phyloP scores from a whole-genome alignment of 2,888 invertebrate species.

The Hypercompe scribonia region DNA sequence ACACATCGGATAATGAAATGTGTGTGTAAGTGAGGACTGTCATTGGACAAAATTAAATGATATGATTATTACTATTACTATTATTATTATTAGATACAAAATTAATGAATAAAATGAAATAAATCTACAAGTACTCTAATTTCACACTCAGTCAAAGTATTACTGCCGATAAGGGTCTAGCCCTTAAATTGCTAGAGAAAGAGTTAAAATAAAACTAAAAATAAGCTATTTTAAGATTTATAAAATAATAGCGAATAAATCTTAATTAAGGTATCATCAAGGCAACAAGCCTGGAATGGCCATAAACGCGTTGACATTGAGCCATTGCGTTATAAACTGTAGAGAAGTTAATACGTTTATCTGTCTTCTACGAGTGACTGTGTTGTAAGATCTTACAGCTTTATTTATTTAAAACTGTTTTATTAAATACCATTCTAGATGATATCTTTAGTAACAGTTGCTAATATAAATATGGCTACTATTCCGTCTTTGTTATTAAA shows the following conservation, averaged over 20 bases:
- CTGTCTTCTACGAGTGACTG: slow-evolving; percentile 47
- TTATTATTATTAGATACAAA: too few relatives aligned
- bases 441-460: slow-evolving; percentile 1
- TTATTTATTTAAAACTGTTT: slow-evolving; percentile 35
- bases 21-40: not conserved
- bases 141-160: not conserved
- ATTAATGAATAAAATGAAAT: too few relatives aligned
- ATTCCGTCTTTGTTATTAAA: not conserved
- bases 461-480: slow-evolving; percentile 16
- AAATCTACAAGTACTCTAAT: not conserved
- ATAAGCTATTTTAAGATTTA: slow-evolving; percentile 24
- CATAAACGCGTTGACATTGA: slow-evolving; percentile 53
- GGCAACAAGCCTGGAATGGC: slow-evolving; percentile 23
- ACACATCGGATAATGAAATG: not conserved
- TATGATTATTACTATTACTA: too few relatives aligned
- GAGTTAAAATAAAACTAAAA: not conserved
- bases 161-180: too few relatives aligned
- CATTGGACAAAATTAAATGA: too few relatives aligned
- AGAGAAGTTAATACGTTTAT: slow-evolving; percentile 46
- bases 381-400: slow-evolving; percentile 43
- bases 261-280: slow-evolving; percentile 46
- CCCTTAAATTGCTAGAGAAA: too few relatives aligned
- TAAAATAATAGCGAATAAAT: slow-evolving; percentile 45
- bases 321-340: slow-evolving; percentile 57
- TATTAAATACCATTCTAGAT: slow-evolving; percentile 16